phyloP scores from a whole-genome alignment of 2,888 invertebrate species.

The Autographa pulchrina region DNA sequence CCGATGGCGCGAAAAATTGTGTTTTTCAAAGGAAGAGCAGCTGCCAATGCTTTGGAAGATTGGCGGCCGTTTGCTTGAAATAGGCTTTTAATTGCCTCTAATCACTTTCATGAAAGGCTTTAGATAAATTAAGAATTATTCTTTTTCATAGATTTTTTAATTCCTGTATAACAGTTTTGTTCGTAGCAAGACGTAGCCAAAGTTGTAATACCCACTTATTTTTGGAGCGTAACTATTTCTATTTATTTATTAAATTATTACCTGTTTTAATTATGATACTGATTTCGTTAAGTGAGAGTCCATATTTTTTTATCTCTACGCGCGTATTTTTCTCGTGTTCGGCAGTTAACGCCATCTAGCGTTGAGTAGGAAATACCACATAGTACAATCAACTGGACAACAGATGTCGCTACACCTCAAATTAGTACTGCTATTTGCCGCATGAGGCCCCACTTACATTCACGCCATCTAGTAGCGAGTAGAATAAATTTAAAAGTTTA shows the following conservation, averaged over 20 bases:
- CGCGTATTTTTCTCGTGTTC: neutral
- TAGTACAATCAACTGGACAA: slow-evolving; percentile 36
- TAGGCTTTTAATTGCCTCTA: slow-evolving; percentile 48
- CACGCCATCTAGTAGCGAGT: slow-evolving; percentile 69
- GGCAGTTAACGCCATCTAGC: slow-evolving; percentile 56
- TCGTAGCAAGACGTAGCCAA: too few species aligned
- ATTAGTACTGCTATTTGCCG: slow-evolving; percentile 39
- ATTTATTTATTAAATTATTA: too few species aligned
- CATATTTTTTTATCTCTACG: neutral
- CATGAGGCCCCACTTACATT: slow-evolving; percentile 42
- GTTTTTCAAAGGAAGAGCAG: slow-evolving; percentile 81
- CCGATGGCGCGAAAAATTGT: slow-evolving; percentile 85
- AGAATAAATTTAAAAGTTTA: slow-evolving; percentile 49
- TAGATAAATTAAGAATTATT: slow-evolving; percentile 19
- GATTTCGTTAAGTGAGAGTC: neutral
- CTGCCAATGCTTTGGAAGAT: slow-evolving; percentile 69
- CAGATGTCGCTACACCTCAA: slow-evolving; percentile 49
- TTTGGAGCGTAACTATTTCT: too few species aligned
- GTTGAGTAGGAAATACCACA: slow-evolving; percentile 36
- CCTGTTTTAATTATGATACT: neutral
- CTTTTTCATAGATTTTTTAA: neutral
- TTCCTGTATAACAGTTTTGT: neutral
- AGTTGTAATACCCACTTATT: too few species aligned
- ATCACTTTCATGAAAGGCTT: slow-evolving; percentile 20
- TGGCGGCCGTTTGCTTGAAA: slow-evolving; percentile 64